Percentiles rank a stretch among this genome's conserved stretches.
phyloP scores from a whole-genome alignment of 1,140 invertebrate genomes.

The Zaprionus camerounensis region DNA sequence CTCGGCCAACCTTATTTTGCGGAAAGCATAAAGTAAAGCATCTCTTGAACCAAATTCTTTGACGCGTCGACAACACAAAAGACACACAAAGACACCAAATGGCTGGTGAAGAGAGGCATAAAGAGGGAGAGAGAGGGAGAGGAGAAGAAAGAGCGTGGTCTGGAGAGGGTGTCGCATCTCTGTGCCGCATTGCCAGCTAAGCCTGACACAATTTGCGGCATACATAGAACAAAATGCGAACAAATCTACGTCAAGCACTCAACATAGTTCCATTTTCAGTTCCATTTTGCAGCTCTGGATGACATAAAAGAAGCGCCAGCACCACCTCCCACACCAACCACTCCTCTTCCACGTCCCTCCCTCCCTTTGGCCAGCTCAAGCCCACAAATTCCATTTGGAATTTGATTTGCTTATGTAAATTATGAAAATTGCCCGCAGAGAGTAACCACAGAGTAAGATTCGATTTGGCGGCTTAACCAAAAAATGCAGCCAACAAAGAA shows the following conservation, averaged over 20 bases:
- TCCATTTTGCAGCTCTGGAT: conserved; percentile 4
- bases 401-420: conserved; percentile 82
- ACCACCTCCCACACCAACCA: background rate
- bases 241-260: conserved; percentile 72
- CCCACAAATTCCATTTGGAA: conserved; percentile 69
- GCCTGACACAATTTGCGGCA: conserved; percentile 66
- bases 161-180: too few relatives aligned
- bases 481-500: conserved; percentile 50
- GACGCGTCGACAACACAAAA: conserved; percentile 68
- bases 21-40: conserved; percentile 25
- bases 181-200: conserved; percentile 9
- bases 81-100: conserved; percentile 39
- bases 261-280: conserved; percentile 70
- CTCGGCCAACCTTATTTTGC: background rate
- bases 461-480: conserved; percentile 71
- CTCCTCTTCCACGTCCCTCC: background rate
- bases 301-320: conserved; percentile 27
- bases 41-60: conserved; percentile 72
- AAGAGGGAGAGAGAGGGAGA: background rate
- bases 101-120: background rate
- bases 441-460: conserved; percentile 75
- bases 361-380: background rate
- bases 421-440: conserved; percentile 76
- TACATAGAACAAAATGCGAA: conserved; percentile 36
- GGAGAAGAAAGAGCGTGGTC: background rate